These are phyloP conservation scores for Ennomos erosarius DNA, from an alignment of 2,888 invertebrate species.

Conservation along the genomic window DNA sequence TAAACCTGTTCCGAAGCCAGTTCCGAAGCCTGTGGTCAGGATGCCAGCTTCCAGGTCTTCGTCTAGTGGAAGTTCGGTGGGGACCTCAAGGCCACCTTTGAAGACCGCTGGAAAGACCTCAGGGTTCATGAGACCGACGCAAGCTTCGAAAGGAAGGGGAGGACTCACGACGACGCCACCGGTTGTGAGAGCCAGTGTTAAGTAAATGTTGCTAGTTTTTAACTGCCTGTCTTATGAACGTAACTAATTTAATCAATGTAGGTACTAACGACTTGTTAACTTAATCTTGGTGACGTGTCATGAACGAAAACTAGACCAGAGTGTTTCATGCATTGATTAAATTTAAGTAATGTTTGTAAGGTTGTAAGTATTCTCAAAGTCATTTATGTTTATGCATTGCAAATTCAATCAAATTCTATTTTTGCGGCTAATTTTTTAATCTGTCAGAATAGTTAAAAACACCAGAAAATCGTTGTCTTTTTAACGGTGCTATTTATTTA, in stretches of 20 bases:
- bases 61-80: slow-evolving; percentile 80
- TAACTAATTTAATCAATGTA: no score
- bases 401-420: no score
- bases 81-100: slow-evolving; percentile 76
- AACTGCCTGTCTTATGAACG: no score
- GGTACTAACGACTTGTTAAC: no score
- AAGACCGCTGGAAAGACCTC: slow-evolving; percentile 72
- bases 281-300: no score
- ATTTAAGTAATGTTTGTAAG: no score
- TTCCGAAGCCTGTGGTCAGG: slow-evolving; percentile 71
- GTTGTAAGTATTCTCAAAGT: no score
- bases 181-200: slow-evolving; percentile 64
- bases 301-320: no score
- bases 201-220: slow-evolving; percentile 48
- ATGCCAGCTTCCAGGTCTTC: slow-evolving; percentile 80
- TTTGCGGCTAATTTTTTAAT: no score
- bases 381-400: no score
- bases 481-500: slow-evolving; percentile 7
- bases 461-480: neutral
- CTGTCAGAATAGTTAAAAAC: no score
- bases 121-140: slow-evolving; percentile 95
- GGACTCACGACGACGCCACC: slow-evolving; percentile 63
- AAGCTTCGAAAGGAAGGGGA: slow-evolving; percentile 91
- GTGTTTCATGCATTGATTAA: no score
- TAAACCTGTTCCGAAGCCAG: slow-evolving; percentile 75